phyloP scores from a whole-genome alignment of 2,888 invertebrate genomes.

The Platycnemis pennipes region DNA sequence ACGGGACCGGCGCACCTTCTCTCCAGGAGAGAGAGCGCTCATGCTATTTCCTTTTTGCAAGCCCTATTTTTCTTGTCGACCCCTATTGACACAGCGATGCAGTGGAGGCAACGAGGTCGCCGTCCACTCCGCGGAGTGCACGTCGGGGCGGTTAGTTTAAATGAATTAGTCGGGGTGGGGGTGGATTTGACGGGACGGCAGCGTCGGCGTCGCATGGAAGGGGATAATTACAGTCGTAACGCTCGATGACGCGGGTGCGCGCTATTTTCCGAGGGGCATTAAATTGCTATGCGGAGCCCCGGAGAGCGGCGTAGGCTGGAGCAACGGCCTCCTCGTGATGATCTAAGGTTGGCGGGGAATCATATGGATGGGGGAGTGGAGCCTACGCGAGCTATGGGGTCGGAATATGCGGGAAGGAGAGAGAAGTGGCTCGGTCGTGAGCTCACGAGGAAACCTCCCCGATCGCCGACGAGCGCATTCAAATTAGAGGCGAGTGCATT shows the following conservation, averaged over 20 bases:
- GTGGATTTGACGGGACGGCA: neutral
- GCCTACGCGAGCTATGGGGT: neutral
- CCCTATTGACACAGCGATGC: neutral
- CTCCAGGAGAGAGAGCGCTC: neutral
- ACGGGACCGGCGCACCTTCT: neutral
- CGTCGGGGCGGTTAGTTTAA: neutral
- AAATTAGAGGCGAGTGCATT: conserved; percentile 36
- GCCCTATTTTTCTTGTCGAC: neutral
- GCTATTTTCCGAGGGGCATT: neutral
- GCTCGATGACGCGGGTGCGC: neutral
- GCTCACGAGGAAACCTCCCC: neutral
- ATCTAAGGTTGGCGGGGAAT: neutral
- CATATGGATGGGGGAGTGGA: neutral
- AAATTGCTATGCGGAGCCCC: neutral
- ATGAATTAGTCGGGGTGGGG: neutral
- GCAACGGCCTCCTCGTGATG: neutral
- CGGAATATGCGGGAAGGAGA: neutral
- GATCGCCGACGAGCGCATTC: neutral
- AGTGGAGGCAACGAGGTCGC: conserved; percentile 11
- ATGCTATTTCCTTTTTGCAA: too few species aligned
- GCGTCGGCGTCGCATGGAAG: neutral
- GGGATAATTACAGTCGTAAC: conserved; percentile 25
- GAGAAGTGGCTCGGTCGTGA: neutral
- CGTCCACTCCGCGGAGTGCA: neutral
- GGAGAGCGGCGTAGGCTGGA: neutral